Percentiles rank a stretch among this genome's conserved stretches.
These are phyloP conservation scores for Etheostoma perlongum DNA, from an alignment of 2,797 vertebrate species.

Conservation along the genomic window DNA sequence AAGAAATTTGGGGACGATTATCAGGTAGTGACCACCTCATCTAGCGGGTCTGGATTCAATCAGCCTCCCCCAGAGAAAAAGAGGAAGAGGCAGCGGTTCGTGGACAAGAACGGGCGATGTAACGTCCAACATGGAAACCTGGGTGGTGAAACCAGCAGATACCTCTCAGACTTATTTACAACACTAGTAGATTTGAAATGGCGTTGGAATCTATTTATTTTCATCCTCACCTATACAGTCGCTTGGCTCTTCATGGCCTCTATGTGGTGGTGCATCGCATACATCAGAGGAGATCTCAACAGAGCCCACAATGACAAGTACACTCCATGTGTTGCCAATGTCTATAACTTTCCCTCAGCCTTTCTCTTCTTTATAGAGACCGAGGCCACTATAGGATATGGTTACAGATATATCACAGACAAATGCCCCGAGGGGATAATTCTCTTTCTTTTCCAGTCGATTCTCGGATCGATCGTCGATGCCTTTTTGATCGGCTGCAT, in stretches of 20 bases:
- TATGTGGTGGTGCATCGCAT: constrained; percentile 99
- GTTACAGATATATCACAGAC: constrained; percentile 98
- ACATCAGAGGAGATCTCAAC: constrained; percentile 95
- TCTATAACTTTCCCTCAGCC: constrained; percentile 98
- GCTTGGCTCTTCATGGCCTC: constrained; percentile 99
- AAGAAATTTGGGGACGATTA: constrained; percentile 99
- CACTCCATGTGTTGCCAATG: constrained; percentile 98
- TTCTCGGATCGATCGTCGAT: constrained; percentile 98
- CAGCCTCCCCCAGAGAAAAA: constrained; percentile 91
- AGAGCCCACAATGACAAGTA: constrained; percentile 94
- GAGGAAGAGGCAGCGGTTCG: constrained; percentile 94
- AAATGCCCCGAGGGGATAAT: constrained; percentile 99
- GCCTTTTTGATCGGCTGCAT: constrained; percentile 99
- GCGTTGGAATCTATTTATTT: constrained; percentile 99
- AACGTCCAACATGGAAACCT: constrained; percentile 99
- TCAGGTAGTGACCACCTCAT: constrained; percentile 98
- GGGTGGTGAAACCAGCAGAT: constrained; percentile 96
- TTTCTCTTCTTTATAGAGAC: constrained; percentile 99
- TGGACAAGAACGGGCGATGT: constrained; percentile 99
- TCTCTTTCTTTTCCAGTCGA: constrained; percentile 98
- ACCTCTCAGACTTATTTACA: constrained; percentile 98
- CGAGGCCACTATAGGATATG: constrained; percentile 97
- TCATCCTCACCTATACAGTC: constrained; percentile 97
- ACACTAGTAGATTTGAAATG: constrained; percentile 98
- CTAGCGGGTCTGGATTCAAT: constrained; percentile 93